These are phyloP conservation scores for Procambarus clarkii DNA, from an alignment of 1,140 invertebrate species.

Conservation along the genomic window DNA sequence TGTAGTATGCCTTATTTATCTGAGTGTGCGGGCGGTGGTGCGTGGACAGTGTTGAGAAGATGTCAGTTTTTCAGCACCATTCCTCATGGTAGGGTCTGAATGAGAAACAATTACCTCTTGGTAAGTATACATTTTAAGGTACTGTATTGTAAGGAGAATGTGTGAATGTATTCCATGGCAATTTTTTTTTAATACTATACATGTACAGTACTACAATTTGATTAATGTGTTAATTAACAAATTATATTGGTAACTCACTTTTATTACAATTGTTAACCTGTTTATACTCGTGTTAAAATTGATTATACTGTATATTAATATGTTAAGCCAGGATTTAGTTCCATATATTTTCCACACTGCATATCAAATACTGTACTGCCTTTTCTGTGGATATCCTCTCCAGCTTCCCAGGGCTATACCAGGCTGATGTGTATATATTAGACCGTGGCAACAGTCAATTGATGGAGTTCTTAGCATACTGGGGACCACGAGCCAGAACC, in stretches of 20 bases:
- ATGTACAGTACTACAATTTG: background rate
- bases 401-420: too few relatives aligned
- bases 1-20: slow-evolving; percentile 31
- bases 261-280: background rate
- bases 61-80: background rate
- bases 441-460: too few relatives aligned
- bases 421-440: too few relatives aligned
- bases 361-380: too few relatives aligned
- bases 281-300: background rate
- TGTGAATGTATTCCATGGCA: background rate
- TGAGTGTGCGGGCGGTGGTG: background rate
- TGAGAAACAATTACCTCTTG: background rate
- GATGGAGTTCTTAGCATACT: too few relatives aligned
- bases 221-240: background rate
- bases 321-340: background rate
- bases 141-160: background rate
- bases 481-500: too few relatives aligned
- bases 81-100: background rate
- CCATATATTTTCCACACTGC: background rate
- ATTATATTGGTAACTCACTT: background rate
- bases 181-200: background rate
- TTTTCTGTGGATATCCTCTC: too few relatives aligned
- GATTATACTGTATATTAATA: background rate
- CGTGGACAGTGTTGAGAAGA: background rate
- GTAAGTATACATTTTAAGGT: background rate